Evolutionary conservation across 2,113 vertebrate species (phyloP).

Genomic region (Dryoscopus gambensis): DNA sequence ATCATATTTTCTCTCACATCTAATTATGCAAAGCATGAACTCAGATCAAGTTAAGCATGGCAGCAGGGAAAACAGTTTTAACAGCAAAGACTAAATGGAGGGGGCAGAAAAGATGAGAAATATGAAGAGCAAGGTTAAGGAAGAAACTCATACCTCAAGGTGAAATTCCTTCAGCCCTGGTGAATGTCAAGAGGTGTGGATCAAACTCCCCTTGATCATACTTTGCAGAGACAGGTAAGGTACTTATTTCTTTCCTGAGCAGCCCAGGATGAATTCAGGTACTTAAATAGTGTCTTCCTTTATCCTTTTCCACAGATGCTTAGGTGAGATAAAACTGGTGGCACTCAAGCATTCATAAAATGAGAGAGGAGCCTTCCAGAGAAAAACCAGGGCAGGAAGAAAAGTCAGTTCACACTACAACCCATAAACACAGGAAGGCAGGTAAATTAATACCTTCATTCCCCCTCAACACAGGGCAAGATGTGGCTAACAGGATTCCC

Average conservation of each 20-base stretch:
- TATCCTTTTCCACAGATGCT: neutral
- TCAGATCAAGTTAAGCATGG: neutral
- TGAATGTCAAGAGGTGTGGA: neutral
- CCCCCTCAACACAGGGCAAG: neutral
- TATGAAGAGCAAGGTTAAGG: neutral
- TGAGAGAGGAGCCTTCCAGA: neutral
- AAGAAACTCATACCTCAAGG: neutral
- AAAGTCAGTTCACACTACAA: neutral
- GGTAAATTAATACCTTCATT: neutral
- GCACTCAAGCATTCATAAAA: neutral
- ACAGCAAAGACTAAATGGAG: neutral
- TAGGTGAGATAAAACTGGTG: neutral
- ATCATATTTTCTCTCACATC: neutral
- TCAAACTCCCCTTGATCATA: neutral
- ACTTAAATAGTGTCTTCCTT: neutral
- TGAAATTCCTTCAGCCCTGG: neutral
- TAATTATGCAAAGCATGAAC: neutral
- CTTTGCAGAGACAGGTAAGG: neutral
- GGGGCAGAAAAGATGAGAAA: neutral
- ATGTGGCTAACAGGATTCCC: neutral
- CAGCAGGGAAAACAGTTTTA: neutral
- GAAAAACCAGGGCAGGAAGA: neutral
- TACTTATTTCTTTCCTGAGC: neutral
- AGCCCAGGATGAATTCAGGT: neutral
- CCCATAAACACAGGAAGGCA: neutral